Percentiles rank a stretch among this genome's conserved stretches.
Evolutionary conservation across 1,140 invertebrate species (phyloP).

Genomic region (Drosophila tani): DNA sequence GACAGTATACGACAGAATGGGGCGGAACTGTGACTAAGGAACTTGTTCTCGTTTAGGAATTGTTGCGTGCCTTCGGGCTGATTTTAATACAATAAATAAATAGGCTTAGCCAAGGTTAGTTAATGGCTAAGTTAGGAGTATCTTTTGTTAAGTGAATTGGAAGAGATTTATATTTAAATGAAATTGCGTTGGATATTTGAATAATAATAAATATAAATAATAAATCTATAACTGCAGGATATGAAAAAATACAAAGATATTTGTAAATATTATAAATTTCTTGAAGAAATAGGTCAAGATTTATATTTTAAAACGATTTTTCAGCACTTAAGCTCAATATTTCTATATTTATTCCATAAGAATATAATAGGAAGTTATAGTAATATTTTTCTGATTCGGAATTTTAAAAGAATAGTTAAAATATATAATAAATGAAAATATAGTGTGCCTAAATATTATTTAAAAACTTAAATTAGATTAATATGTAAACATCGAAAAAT

Average conservation of each 20-base stretch:
- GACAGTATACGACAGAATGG: slow-evolving; percentile 4
- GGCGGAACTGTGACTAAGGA: slow-evolving; percentile 28
- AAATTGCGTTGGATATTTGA: too few relatives aligned
- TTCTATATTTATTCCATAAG: background rate
- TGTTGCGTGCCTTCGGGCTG: slow-evolving; percentile 26
- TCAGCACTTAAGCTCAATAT: too few relatives aligned
- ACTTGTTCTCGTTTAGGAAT: slow-evolving; percentile 15
- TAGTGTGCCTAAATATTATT: too few relatives aligned
- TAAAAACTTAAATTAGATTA: background rate
- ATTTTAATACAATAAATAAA: slow-evolving; percentile 29
- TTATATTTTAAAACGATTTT: background rate
- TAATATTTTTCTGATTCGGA: too few relatives aligned
- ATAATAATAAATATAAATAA: background rate
- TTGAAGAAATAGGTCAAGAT: too few relatives aligned
- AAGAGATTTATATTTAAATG: slow-evolving; percentile 3
- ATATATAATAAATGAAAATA: background rate
- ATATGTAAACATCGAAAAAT: too few relatives aligned
- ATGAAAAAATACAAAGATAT: too few relatives aligned
- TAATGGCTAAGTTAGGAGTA: background rate
- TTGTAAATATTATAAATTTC: background rate
- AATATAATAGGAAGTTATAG: background rate
- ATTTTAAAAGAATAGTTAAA: too few relatives aligned
- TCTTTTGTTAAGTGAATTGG: slow-evolving; percentile 5
- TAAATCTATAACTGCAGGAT: too few relatives aligned
- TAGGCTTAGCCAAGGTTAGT: slow-evolving; percentile 18